Base-by-base conservation (phyloP, 2,113 vertebrate genomes). In the Phocoena sinus region DNA sequence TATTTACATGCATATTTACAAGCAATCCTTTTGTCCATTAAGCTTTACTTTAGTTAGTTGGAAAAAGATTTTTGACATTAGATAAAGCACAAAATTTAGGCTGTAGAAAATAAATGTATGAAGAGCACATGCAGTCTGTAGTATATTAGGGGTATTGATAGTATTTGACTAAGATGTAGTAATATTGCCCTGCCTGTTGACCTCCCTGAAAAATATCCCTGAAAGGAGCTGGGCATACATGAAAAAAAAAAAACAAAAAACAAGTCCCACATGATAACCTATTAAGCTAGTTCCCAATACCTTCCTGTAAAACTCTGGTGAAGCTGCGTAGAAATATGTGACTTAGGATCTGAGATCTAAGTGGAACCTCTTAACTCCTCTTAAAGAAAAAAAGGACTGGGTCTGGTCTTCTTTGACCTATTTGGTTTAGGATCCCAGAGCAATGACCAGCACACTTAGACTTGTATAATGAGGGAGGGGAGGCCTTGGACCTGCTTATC, bases 1-100 rank as follows among this genome's bases (percentile, higher is more conserved):
- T 99, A 99, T 98, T 99, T 99, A 98, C 98, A 99, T 98, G 98
- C 98, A 96, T 98, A 99, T 98, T 98, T 99, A 99, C 98, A 99
- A 80, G 83, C 50, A 67, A 92, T 84, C 1, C 89, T 98, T 96
- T 97, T 98, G 97, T 97, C 97, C 60, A 97, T 93, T 92, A 58
- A 94, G 89, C 88, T 94, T 96, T 97, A 97, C 79, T 95, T 97
- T 85, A 80, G 90, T 92, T 98, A 98, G 65, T 73, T 97, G 95
- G 95, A 97, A 97, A 97, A 96, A 97, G 10, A 97, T 94, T 83
- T 38, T 62, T 97, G 26, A 67, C 96, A 97, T 97, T 18, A 87
- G 23, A 0, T 33, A 86, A 53, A 82, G 1, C 25, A 44, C 11
- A 11, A 4, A 65, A 1, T 33, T 33, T 44, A 67, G 6, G 8